These are phyloP conservation scores for Distichodus sexfasciatus DNA, from an alignment of 2,797 vertebrate genomes.

Conservation along the genomic window DNA sequence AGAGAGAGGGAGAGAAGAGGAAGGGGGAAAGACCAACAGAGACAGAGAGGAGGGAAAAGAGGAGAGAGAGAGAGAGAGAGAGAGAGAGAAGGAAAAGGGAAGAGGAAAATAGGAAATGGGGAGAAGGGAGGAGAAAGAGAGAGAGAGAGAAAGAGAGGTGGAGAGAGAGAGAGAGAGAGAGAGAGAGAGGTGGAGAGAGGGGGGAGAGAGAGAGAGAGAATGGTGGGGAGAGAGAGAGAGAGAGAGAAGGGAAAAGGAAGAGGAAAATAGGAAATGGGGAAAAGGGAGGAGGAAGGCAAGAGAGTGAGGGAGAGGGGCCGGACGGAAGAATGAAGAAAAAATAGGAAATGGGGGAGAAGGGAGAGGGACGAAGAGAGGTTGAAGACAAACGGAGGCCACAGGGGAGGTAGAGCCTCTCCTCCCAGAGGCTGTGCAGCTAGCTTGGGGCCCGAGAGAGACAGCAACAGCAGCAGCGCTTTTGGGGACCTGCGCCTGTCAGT, in stretches of 20 bases:
- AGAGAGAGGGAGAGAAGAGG: neutral
- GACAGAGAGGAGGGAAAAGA: neutral
- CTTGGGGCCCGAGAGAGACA: neutral
- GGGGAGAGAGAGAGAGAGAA: no score
- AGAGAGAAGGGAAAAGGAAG: no score
- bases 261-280: no score
- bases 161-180: neutral
- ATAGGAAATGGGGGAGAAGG: no score
- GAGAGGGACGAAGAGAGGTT: no score
- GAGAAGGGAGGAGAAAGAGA: neutral
- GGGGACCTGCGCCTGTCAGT: constrained; percentile 26
- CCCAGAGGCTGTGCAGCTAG: neutral
- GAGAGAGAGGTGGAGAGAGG: no score
- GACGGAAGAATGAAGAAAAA: no score
- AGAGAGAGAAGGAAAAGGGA: neutral
- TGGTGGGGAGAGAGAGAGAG: no score
- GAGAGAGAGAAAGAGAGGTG: neutral
- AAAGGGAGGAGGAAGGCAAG: no score
- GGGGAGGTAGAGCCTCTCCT: neutral
- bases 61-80: neutral
- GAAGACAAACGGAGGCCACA: no score
- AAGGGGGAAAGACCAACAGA: neutral
- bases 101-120: neutral
- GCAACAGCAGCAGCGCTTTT: constrained; percentile 8
- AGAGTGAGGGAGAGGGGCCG: no score